Evolutionary conservation across 2,797 vertebrate species (phyloP).

Genomic region (Sebastes nivosus): DNA sequence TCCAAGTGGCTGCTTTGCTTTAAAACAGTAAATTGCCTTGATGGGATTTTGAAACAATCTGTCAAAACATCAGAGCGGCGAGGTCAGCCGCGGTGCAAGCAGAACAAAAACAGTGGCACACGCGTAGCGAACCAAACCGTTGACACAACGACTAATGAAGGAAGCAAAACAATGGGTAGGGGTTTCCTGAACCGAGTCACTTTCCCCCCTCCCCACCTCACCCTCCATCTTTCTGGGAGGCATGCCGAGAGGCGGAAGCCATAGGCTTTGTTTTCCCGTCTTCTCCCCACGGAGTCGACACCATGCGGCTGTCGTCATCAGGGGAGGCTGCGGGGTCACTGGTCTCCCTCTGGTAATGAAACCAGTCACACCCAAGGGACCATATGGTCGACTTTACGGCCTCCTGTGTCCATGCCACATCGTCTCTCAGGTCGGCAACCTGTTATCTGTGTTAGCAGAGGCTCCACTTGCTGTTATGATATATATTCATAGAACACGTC

Average conservation of each 20-base stretch:
- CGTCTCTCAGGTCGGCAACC: constrained; percentile 65
- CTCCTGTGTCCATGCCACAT: constrained; percentile 54
- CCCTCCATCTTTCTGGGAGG: constrained; percentile 61
- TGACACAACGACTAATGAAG: constrained; percentile 85
- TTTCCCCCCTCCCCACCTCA: not conserved
- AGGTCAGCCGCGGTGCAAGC: constrained; percentile 77
- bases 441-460: constrained; percentile 68
- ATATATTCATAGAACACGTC: constrained; percentile 33
- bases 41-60: constrained; percentile 84
- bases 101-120: constrained; percentile 84
- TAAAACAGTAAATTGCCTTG: constrained; percentile 67
- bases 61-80: constrained; percentile 80
- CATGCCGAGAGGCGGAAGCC: constrained; percentile 66
- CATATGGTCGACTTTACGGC: constrained; percentile 65
- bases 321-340: constrained; percentile 76
- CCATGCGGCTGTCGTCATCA: constrained; percentile 80
- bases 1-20: constrained; percentile 59
- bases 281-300: constrained; percentile 70
- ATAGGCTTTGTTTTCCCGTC: constrained; percentile 78
- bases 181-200: constrained; percentile 79
- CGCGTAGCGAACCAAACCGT: constrained; percentile 77
- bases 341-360: constrained; percentile 72
- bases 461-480: constrained; percentile 62
- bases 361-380: constrained; percentile 71
- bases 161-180: constrained; percentile 86